A percentile compares a stretch with the other conserved stretches of the same genome.
phyloP scores from a whole-genome alignment of 2,888 invertebrate species.

The Stictocephala bisonia region DNA sequence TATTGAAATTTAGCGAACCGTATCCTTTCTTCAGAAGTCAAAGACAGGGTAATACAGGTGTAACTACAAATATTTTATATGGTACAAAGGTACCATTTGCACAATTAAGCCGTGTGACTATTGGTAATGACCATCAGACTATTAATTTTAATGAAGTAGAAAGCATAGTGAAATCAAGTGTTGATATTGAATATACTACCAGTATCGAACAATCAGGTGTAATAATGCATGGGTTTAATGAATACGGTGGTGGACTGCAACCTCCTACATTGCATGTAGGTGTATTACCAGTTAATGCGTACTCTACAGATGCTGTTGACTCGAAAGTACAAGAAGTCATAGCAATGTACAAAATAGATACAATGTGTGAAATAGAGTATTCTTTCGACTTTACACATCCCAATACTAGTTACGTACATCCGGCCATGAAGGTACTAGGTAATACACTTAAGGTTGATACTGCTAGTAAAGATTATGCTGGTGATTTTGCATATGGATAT shows the following conservation, averaged over 20 bases:
- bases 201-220: slow-evolving; percentile 4
- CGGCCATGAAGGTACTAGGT: slow-evolving; percentile 2
- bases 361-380: not conserved
- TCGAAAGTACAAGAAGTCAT: slow-evolving; percentile 1
- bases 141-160: not conserved
- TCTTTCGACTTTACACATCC: not conserved
- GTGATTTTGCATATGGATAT: not conserved
- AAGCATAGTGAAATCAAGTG: not conserved
- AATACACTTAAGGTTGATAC: not conserved
- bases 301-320: not conserved
- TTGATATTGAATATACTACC: not conserved
- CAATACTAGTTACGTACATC: not conserved
- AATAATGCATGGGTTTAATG: not conserved
- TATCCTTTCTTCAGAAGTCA: slow-evolving; percentile 1
- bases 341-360: not conserved
- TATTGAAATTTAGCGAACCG: not conserved
- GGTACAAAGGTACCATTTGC: not conserved
- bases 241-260: slow-evolving; percentile 2
- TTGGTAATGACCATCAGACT: not conserved
- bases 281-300: slow-evolving; percentile 1
- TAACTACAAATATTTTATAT: not conserved
- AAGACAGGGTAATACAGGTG: too few relatives aligned
- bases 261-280: slow-evolving; percentile 28
- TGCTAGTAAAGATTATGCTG: not conserved
- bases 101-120: not conserved